phyloP scores from a whole-genome alignment of 2,888 invertebrate species.

The Zygaena filipendulae region DNA sequence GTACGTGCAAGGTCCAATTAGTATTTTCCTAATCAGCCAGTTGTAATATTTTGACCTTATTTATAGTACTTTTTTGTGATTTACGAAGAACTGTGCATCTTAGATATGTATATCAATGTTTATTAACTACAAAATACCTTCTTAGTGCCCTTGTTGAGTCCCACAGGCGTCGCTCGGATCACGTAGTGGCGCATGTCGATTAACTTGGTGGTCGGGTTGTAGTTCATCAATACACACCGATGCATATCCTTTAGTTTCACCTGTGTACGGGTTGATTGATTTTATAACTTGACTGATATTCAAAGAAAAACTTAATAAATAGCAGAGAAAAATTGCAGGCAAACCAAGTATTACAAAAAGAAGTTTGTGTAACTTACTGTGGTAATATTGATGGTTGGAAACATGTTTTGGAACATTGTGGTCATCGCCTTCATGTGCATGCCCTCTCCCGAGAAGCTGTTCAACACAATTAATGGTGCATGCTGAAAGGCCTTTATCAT shows the following conservation, averaged over 20 bases:
- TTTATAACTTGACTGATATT: neutral
- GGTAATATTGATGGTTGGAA: conserved; percentile 95
- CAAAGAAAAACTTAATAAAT: conserved; percentile 3
- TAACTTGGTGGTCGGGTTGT: conserved; percentile 82
- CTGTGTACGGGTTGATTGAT: no score
- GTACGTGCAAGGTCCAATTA: no score
- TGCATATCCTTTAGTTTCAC: conserved; percentile 88
- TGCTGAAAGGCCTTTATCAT: conserved; percentile 86
- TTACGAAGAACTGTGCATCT: no score
- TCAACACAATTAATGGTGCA: conserved; percentile 90
- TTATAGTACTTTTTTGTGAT: no score
- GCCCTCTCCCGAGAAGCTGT: conserved; percentile 91
- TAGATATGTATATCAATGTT: neutral
- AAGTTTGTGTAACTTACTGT: conserved; percentile 80
- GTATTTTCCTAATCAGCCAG: no score
- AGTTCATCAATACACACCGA: conserved; percentile 91
- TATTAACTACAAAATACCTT: conserved; percentile 58
- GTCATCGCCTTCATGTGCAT: conserved; percentile 92
- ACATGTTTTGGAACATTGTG: conserved; percentile 98
- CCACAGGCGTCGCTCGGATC: conserved; percentile 92
- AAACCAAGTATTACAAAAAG: no score
- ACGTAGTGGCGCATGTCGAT: conserved; percentile 96
- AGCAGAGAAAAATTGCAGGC: neutral
- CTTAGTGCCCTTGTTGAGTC: conserved; percentile 90
- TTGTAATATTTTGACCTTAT: no score